Percentiles rank a stretch among this genome's conserved stretches.
Evolutionary conservation across 35 echinoderm and acorn worm genomes (phyloP).

Genomic region (Heliocidaris tuberculata): DNA sequence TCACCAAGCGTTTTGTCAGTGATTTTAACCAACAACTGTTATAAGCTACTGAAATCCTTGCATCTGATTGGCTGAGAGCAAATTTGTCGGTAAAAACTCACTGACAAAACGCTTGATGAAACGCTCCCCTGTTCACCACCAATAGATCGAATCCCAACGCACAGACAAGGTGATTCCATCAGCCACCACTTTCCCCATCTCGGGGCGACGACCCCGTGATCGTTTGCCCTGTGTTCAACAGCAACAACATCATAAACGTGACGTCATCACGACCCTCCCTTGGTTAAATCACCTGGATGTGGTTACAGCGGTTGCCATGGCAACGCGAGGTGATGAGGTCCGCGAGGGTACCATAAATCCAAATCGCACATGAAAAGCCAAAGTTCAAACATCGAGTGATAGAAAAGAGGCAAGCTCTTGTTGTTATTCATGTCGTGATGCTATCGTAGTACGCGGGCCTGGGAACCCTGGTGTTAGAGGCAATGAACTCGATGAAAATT

Average conservation of each 20-base stretch:
- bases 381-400: neutral
- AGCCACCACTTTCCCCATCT: neutral
- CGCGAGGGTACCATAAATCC: neutral
- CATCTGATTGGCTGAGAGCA: no score
- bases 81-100: no score
- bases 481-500: neutral
- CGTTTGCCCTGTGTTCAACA: neutral
- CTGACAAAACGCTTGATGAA: no score
- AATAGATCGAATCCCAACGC: no score
- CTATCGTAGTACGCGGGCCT: no score
- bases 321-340: neutral
- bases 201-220: neutral
- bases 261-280: neutral
- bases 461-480: neutral
- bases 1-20: no score
- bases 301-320: neutral
- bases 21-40: no score
- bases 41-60: no score
- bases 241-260: neutral
- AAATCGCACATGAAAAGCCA: slow-evolving; percentile 2
- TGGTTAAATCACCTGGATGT: neutral
- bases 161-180: no score
- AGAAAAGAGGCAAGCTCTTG: neutral
- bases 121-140: no score
- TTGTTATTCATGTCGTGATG: no score